These are phyloP conservation scores for Bellardia pandia DNA, from an alignment of 2,888 invertebrate genomes.

Conservation along the genomic window DNA sequence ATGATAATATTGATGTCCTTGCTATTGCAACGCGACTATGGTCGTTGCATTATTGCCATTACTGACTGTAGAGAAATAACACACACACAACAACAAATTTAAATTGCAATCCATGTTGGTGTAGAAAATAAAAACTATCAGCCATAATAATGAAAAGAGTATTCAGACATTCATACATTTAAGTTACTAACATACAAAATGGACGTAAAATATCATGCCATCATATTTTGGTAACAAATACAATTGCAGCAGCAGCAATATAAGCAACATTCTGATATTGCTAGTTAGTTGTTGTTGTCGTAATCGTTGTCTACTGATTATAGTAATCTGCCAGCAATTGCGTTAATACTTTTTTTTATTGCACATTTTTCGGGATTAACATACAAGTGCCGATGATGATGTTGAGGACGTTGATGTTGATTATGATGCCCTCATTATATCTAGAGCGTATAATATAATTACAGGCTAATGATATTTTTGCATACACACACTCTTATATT, in stretches of 20 bases:
- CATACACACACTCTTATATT: background rate
- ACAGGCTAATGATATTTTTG: conserved; percentile 57
- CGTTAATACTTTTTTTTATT: conserved; percentile 60
- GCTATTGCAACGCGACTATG: conserved; percentile 41
- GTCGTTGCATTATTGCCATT: conserved; percentile 20
- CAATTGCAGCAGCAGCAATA: conserved; percentile 7
- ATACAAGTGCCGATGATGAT: conserved; percentile 41
- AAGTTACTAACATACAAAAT: conserved; percentile 13
- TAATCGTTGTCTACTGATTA: conserved; percentile 56
- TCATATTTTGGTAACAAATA: conserved; percentile 45
- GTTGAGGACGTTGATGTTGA: conserved; percentile 23
- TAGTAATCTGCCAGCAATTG: conserved; percentile 58
- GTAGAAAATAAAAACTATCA: conserved; percentile 53
- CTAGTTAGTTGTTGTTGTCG: conserved; percentile 5
- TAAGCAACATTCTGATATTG: background rate
- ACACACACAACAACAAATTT: background rate
- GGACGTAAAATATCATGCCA: conserved; percentile 45
- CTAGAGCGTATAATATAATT: conserved; percentile 62
- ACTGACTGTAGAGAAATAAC: background rate
- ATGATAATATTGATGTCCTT: background rate
- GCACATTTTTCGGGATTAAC: conserved; percentile 59
- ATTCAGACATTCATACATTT: background rate
- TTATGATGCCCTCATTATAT: conserved; percentile 45
- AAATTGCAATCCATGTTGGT: conserved; percentile 29
- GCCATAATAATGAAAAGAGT: conserved; percentile 14